Base-by-base conservation (phyloP, 2,797 vertebrate genomes). In the Orestias chungarensis region DNA sequence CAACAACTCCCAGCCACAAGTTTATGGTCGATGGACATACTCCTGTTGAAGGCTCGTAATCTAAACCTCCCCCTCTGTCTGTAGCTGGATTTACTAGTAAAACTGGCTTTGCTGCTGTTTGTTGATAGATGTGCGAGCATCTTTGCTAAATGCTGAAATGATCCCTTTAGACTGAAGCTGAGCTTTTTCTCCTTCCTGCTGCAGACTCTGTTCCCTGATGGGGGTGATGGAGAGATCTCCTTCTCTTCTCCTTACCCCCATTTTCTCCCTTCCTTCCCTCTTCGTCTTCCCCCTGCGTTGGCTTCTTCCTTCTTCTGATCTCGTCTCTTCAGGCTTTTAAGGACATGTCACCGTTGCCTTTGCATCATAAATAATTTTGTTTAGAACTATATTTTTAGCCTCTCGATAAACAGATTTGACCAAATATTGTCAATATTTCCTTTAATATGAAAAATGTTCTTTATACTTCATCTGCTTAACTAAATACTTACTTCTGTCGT, bases 131-230 rank as follows among this genome's bases (percentile, higher is more conserved):
- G 6, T 18, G 23, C 27, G 6, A 65, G 33, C 1, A 0, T 68
- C 18, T 35, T 31, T 11, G 18, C 46, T 10, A 9, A 61, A 12
- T 66, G 64, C 73, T 38, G 9, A 27, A 23, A 14, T n/a, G n/a
- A n/a, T n/a, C n/a, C 1, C 49, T 31, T 59, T 4, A 33, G 64
- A 70, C 76, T 84, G 72, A 87, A 83, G 70, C 38, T n/a, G 0
- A 68, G 66, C 75, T 78, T 82, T 88, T 29, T 87, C 71, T 82
- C 84, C 76, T 81, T 84, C 87, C 82, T 91, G 86, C 91, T 87
- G 62, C 92, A 94, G 92, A 83, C 88, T 86, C 82, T 74, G 84
- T 83, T 70, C 71, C 86, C 88, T 88, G 90, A 83, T 76, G 85
- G 80, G 55, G 86, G 79, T 74, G 86, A 83, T n/a, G 91, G 90